Evolutionary conservation across 2,113 vertebrate species (phyloP), one percentile per base, ranked within the genome.

Genomic region (Thamnaconus septentrionalis): DNA sequence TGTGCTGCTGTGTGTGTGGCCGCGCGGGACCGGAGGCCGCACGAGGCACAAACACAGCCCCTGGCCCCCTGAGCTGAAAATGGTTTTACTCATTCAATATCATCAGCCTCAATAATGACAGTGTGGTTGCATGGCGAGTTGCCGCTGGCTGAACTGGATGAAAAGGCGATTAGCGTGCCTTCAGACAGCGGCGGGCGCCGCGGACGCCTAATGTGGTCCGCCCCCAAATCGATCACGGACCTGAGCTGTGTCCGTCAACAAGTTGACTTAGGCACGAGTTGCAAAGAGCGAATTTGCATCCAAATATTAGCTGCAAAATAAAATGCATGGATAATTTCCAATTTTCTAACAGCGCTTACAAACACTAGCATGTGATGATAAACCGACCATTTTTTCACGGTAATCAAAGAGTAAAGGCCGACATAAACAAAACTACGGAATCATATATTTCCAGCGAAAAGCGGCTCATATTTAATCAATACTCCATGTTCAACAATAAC

Each of bases 41-140:
- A 31, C 18, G 64, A 62, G 75, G 67, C 41, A 42, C 40, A 80
- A 66, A 68, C 57, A 84, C 62, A 85, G 79, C 75, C 73, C 31
- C 80, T 79, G 70, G 77, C 60, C 62, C 53, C 44, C 49, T 9
- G 7, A 75, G 70, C 69, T 64, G 61, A 79, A 64, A 78, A 75
- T 74, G 18, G 74, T 72, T 85, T 78, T 63, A 73, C 77, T 84
- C 76, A 83, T 87, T 87, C 78, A 83, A 75, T 75, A 83, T 80
- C 76, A 84, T 88, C 80, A 88, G 79, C 73, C 60, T 84, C 80
- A 85, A 84, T 88, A 72, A 86, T 82, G 76, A 83, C 72, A 80
- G 76, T 64, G 75, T 56, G 71, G 64, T 77, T 67, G 76, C 73
- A 75, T 43, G 59, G 73, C 41, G 52, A 77, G 46, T 54, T 70